Conservation (phyloP, 2,797 vertebrate genomes). For the Oreortyx pictus region DNA sequence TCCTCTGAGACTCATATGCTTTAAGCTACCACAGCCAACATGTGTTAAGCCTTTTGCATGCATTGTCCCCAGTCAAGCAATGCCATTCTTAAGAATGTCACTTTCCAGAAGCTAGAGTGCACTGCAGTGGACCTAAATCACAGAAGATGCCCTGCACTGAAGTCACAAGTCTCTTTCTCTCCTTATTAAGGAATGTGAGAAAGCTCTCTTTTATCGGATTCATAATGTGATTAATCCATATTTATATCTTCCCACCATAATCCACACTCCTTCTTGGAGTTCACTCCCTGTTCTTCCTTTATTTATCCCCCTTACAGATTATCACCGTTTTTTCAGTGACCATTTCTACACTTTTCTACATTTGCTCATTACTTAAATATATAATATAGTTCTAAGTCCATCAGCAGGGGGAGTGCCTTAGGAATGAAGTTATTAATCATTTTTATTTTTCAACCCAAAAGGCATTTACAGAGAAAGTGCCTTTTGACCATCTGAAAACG, state of each 20-base stretch:
- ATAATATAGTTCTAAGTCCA: neutral
- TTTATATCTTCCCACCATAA: neutral
- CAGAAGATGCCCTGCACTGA: neutral
- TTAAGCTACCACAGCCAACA: neutral
- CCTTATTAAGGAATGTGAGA: neutral
- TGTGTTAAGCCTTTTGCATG: rapidly evolving
- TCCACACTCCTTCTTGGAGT: neutral
- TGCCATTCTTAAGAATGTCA: neutral
- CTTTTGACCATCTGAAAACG: neutral
- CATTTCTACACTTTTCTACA: neutral
- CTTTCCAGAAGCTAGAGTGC: rapidly evolving
- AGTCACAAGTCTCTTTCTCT: neutral
- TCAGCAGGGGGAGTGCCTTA: constrained; percentile 62
- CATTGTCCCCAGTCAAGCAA: neutral
- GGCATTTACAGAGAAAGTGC: neutral
- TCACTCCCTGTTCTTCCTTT: neutral
- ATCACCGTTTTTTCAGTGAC: neutral
- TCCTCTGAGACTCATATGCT: rapidly evolving
- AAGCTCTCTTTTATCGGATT: neutral
- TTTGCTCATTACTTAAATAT: neutral
- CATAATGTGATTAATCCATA: neutral
- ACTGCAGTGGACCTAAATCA: rapidly evolving
- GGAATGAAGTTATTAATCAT: constrained; percentile 23
- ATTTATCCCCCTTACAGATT: neutral
- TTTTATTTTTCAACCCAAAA: constrained; percentile 17